Evolutionary conservation across 2,888 invertebrate species (phyloP).

Genomic region (Strigamia maritima): DNA sequence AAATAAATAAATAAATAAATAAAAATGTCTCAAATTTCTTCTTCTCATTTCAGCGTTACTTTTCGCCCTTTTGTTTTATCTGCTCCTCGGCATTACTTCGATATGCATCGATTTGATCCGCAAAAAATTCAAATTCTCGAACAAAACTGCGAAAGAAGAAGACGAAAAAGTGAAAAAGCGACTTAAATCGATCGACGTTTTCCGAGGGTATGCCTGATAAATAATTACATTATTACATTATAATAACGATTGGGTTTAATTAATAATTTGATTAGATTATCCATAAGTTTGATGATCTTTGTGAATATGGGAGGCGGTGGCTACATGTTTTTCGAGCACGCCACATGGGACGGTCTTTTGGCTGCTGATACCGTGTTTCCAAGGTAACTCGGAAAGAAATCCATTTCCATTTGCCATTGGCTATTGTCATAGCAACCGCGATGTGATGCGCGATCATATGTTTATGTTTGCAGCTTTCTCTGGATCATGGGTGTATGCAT

Average conservation of each 20-base stretch:
- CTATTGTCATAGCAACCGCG: neutral
- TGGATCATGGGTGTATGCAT: slow-evolving; percentile 84
- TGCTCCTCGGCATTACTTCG: neutral
- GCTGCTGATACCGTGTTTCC: slow-evolving; percentile 84
- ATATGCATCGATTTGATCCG: neutral
- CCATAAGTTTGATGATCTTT: slow-evolving; percentile 77
- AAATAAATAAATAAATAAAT: neutral
- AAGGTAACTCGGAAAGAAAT: slow-evolving; percentile 58
- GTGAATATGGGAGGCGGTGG: slow-evolving; percentile 82
- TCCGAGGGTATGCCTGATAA: slow-evolving; percentile 13
- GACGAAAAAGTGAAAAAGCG: neutral
- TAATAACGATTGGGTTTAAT: too few relatives aligned
- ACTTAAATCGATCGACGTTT: slow-evolving; percentile 13
- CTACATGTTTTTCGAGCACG: slow-evolving; percentile 76
- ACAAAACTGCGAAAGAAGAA: neutral
- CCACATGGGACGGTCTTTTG: slow-evolving; percentile 79
- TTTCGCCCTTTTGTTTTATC: neutral
- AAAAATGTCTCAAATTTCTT: neutral
- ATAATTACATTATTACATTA: neutral
- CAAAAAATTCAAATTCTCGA: neutral
- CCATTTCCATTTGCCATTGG: neutral
- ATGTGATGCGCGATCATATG: neutral
- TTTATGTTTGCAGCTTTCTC: slow-evolving; percentile 62
- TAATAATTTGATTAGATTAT: slow-evolving; percentile 46
- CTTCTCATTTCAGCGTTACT: neutral